A percentile compares a stretch with the other conserved stretches of the same genome.
Evolutionary conservation across 2,113 vertebrate species (phyloP).

Genomic region (Thalassoma bifasciatum): DNA sequence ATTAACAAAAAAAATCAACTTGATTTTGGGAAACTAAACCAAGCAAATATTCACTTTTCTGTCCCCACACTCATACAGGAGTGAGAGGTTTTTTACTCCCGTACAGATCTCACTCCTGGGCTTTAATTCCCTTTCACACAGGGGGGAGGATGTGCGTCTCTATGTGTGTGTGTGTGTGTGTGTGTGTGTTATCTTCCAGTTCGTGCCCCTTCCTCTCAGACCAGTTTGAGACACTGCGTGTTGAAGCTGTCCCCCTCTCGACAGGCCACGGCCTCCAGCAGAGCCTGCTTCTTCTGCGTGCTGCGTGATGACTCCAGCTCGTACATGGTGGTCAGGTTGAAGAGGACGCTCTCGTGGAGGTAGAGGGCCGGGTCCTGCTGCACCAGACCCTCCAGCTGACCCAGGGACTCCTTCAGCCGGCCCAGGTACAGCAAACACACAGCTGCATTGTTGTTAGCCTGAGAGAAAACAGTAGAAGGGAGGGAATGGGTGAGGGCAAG

Average conservation of each 20-base stretch:
- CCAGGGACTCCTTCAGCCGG: conserved; percentile 96
- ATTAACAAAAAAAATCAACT: not conserved
- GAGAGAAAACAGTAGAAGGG: not conserved
- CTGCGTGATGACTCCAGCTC: conserved; percentile 98
- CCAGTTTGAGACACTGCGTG: conserved; percentile 96
- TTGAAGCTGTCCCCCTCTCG: conserved; percentile 97
- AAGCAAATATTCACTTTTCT: not conserved
- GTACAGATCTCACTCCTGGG: not conserved
- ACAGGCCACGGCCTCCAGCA: conserved; percentile 91
- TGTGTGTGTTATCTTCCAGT: not conserved
- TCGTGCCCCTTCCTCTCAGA: conserved; percentile 66
- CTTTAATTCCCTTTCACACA: conserved; percentile 1
- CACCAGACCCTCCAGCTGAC: conserved; percentile 95
- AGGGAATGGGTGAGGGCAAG: not conserved
- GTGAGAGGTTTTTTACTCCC: not conserved
- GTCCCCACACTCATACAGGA: not conserved
- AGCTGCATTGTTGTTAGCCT: conserved; percentile 98
- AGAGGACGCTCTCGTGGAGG: conserved; percentile 97
- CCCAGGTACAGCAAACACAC: conserved; percentile 98
- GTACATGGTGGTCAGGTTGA: conserved; percentile 99
- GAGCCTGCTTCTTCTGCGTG: conserved; percentile 94
- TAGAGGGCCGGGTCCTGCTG: conserved; percentile 90
- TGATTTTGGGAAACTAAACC: conserved; percentile 10
- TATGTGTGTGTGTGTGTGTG: not conserved
- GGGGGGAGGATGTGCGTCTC: not conserved